Percentiles rank a stretch among this genome's conserved stretches.
These are phyloP conservation scores for Edolisoma coerulescens DNA, from an alignment of 2,113 vertebrate genomes.

Conservation along the genomic window DNA sequence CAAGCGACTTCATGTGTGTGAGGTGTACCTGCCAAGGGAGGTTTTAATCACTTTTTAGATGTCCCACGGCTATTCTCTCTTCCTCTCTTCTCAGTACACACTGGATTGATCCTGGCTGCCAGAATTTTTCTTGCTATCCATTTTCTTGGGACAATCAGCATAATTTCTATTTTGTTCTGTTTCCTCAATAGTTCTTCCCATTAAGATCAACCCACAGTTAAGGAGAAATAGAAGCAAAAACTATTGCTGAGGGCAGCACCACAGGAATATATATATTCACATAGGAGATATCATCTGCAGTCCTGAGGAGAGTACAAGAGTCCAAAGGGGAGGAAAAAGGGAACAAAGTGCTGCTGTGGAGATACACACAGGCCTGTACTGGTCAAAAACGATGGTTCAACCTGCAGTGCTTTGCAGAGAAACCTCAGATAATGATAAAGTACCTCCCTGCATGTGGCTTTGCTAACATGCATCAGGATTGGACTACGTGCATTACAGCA, in stretches of 20 bases:
- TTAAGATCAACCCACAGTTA: not conserved
- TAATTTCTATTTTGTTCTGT: not conserved
- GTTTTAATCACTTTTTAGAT: not conserved
- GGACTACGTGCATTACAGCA: not conserved
- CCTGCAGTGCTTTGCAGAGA: not conserved
- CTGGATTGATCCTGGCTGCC: not conserved
- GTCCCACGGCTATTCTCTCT: not conserved
- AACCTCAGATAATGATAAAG: not conserved
- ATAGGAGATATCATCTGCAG: not conserved
- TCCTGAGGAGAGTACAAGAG: not conserved
- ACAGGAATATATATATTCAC: not conserved
- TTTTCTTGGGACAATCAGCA: not conserved
- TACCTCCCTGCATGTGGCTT: not conserved
- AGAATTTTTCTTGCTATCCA: not conserved
- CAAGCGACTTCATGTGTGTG: not conserved
- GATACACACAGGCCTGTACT: not conserved
- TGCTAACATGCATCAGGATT: fast-evolving
- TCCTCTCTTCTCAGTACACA: not conserved
- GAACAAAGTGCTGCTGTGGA: not conserved
- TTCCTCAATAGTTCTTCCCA: not conserved
- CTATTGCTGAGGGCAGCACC: not conserved
- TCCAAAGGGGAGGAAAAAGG: not conserved
- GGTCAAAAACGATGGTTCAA: not conserved
- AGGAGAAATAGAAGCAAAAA: not conserved
- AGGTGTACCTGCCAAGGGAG: not conserved